Conservation (phyloP, 2,113 vertebrate species). For the Ceyx margarethae region DNA sequence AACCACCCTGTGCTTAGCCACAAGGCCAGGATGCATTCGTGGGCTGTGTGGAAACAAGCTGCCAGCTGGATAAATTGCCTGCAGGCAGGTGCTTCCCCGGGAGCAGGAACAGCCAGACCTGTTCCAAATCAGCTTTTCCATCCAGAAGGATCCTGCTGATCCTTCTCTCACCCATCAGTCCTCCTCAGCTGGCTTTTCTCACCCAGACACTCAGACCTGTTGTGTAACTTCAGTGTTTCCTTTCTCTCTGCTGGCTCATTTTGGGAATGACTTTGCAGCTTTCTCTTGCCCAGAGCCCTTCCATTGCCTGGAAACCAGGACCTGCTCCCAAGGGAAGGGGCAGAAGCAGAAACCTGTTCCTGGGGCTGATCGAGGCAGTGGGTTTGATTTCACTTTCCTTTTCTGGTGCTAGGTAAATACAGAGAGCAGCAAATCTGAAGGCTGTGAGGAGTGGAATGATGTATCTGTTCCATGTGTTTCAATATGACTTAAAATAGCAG, state of each 20-base stretch:
- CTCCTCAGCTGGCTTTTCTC: neutral
- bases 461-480: slow-evolving; percentile 31
- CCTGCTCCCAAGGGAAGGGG: neutral
- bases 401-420: slow-evolving; percentile 23
- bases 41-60: neutral
- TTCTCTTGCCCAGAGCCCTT: neutral
- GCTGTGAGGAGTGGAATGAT: slow-evolving; percentile 24
- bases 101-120: neutral
- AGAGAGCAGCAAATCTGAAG: slow-evolving; percentile 1
- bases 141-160: neutral
- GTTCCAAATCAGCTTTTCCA: neutral
- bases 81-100: neutral
- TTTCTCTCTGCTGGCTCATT: neutral
- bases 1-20: neutral
- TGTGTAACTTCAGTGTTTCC: fast-evolving
- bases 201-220: neutral
- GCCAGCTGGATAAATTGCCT: neutral
- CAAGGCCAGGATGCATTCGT: neutral
- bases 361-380: neutral
- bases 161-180: neutral
- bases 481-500: slow-evolving; percentile 17
- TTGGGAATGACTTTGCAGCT: neutral
- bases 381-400: slow-evolving; percentile 42
- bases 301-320: neutral
- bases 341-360: neutral